These are phyloP conservation scores for Lasius platythorax DNA, from an alignment of 2,888 invertebrate species.

Conservation along the genomic window DNA sequence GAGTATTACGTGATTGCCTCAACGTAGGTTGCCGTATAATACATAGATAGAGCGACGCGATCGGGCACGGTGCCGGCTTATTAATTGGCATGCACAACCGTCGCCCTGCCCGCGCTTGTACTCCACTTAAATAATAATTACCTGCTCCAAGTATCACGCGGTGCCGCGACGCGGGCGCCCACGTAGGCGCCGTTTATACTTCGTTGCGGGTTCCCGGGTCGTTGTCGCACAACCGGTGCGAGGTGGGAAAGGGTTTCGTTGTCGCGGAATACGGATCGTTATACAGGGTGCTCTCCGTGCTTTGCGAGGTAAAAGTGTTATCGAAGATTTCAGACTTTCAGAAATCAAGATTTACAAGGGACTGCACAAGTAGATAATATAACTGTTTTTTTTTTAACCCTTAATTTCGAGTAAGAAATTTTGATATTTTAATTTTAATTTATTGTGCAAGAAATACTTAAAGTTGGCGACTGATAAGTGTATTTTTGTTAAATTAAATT, in stretches of 20 bases:
- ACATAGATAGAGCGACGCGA: constrained; percentile 17
- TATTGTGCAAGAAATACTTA: not conserved
- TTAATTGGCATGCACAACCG: constrained; percentile 73
- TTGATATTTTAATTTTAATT: not conserved
- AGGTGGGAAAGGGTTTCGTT: constrained; percentile 2
- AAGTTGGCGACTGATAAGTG: not conserved
- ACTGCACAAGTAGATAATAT: not conserved
- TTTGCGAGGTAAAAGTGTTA: not conserved
- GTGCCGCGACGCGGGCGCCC: constrained; percentile 62
- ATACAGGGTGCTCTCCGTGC: not conserved
- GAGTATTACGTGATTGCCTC: not conserved
- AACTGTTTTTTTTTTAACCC: not conserved
- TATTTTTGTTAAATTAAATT: not conserved
- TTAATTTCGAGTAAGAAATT: no score
- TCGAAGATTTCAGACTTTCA: not conserved
- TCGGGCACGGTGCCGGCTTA: constrained; percentile 46
- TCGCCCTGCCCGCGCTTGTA: constrained; percentile 68
- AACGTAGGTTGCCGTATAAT: constrained; percentile 39
- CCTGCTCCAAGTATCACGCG: constrained; percentile 64
- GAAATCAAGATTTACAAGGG: not conserved
- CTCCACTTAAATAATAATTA: constrained; percentile 79
- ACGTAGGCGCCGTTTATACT: constrained; percentile 77
- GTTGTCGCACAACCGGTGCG: constrained; percentile 24
- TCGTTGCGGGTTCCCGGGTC: constrained; percentile 62
- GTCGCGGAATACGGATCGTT: not conserved